Evolutionary conservation across 2,888 invertebrate species (phyloP).

Genomic region (Aleiodes leptofemur): DNA sequence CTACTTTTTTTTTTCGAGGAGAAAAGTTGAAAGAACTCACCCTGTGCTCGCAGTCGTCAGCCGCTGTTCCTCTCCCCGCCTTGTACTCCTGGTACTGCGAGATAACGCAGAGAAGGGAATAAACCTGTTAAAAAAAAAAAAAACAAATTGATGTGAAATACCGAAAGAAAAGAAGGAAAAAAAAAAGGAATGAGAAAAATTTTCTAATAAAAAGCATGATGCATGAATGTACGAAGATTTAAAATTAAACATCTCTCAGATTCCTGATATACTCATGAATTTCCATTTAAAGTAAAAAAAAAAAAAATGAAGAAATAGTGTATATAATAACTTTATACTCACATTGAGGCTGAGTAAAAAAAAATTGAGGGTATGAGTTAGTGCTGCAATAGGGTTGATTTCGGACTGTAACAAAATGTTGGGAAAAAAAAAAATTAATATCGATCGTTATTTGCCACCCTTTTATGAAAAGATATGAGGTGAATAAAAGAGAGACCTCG

Average conservation of each 20-base stretch:
- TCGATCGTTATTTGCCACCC: conserved; percentile 41
- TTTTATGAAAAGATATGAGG: background rate
- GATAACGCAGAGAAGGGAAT: conserved; percentile 88
- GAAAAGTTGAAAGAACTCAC: conserved; percentile 70
- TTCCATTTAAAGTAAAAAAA: background rate
- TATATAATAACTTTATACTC: conserved; percentile 75
- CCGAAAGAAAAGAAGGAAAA: background rate
- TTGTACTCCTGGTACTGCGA: conserved; percentile 91
- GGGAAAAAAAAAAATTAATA: conserved; percentile 46
- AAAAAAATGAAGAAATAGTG: background rate
- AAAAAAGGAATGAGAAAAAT: background rate
- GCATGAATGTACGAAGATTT: background rate
- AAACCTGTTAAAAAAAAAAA: conserved; percentile 78
- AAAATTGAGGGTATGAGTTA: conserved; percentile 86
- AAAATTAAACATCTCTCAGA: background rate
- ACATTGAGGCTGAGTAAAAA: conserved; percentile 87
- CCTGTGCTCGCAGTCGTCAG: conserved; percentile 80
- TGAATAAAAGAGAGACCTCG: background rate
- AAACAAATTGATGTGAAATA: too few species aligned
- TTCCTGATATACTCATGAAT: background rate
- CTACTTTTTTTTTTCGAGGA: background rate
- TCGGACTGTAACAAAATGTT: conserved; percentile 79
- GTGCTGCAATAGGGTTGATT: conserved; percentile 86
- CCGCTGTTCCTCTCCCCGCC: conserved; percentile 84
- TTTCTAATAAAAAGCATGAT: background rate